Evolutionary conservation across 2,888 invertebrate genomes (phyloP).

Genomic region (Sphaerophoria rueppellii): DNA sequence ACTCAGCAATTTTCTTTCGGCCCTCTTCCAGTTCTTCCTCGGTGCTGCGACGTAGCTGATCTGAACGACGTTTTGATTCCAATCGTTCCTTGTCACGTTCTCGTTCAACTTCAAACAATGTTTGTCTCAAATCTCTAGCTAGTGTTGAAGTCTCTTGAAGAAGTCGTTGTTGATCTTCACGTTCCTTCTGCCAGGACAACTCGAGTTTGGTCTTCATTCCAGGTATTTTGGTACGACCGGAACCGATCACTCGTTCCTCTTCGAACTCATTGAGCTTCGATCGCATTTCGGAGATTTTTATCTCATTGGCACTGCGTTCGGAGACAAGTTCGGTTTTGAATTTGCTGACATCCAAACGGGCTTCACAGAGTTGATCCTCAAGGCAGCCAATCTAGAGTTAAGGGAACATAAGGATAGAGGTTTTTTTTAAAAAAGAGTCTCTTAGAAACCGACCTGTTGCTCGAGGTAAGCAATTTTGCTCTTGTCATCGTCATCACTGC

Average conservation of each 20-base stretch:
- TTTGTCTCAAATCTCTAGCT: slow-evolving; percentile 93
- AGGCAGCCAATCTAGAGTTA: slow-evolving; percentile 86
- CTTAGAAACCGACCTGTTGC: slow-evolving; percentile 85
- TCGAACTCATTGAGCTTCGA: slow-evolving; percentile 89
- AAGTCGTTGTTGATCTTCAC: slow-evolving; percentile 95
- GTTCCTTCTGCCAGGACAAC: slow-evolving; percentile 96
- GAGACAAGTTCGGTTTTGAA: slow-evolving; percentile 95
- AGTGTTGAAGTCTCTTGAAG: slow-evolving; percentile 95
- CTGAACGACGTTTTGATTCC: slow-evolving; percentile 92
- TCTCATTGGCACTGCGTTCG: slow-evolving; percentile 92
- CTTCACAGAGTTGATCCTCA: slow-evolving; percentile 94
- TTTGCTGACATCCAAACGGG: slow-evolving; percentile 90
- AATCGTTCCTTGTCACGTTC: slow-evolving; percentile 94
- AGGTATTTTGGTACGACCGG: slow-evolving; percentile 92
- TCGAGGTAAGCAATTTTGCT: slow-evolving; percentile 89
- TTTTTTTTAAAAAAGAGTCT: not conserved
- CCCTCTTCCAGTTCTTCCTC: slow-evolving; percentile 96
- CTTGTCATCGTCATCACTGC: slow-evolving; percentile 89
- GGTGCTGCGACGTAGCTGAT: slow-evolving; percentile 91
- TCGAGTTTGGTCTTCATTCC: slow-evolving; percentile 94
- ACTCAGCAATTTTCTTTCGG: slow-evolving; percentile 90
- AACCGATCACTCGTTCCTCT: slow-evolving; percentile 92
- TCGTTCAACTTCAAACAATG: slow-evolving; percentile 93
- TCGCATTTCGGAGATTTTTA: slow-evolving; percentile 93
- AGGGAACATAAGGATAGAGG: not conserved